Base-by-base conservation (phyloP, 2,797 vertebrate genomes). In the Cirrhinus molitorella region DNA sequence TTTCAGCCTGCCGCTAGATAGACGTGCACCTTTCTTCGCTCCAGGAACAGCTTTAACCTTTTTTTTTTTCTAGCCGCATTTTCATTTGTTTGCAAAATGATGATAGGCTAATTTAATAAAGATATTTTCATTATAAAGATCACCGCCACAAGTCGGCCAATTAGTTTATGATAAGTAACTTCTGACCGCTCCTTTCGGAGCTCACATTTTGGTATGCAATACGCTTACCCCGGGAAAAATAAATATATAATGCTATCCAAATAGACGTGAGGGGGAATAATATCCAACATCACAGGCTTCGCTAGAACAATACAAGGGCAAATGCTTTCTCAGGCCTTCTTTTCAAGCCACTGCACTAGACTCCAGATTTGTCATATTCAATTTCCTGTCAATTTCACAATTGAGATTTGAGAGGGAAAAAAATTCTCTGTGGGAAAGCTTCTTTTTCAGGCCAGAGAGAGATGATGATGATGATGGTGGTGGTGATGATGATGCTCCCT, bases 241-340 rank as follows among this genome's bases (percentile, higher is more conserved):
- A 94, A 94, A 90, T 84, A 88, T 89, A 88, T 85, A 89, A 94
- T 92, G 89, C 90, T 91, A 90, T 92, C 92, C 92, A 94, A 94
- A 94, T 92, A 94, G 94, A 95, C 93, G 93, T 95, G 93, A 92
- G 93, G 90, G 89, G 92, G 94, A 94, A 95, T 94, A 94, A 94
- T 93, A 93, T 93, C 88, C 88, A 90, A 87, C 94, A 94, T 94
- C 91, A 88, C 88, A 92, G 92, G 88, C 92, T 91, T 37, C 89
- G 89, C 91, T 91, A 87, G 85, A 90, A 91, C 91, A 95, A 91
- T 93, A 92, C 92, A 66, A 87, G 79, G 90, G 86, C 92, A 93
- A 94, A 93, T 34, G 73, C 93, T 92, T 90, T 86, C 91, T 91
- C 89, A 88, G 91, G 80, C 91, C 91, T 90, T 88, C 86, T 90